Percentiles rank a stretch among this genome's conserved stretches.
phyloP scores from a whole-genome alignment of 1,140 invertebrate genomes.

The Schlechtendalia chinensis region DNA sequence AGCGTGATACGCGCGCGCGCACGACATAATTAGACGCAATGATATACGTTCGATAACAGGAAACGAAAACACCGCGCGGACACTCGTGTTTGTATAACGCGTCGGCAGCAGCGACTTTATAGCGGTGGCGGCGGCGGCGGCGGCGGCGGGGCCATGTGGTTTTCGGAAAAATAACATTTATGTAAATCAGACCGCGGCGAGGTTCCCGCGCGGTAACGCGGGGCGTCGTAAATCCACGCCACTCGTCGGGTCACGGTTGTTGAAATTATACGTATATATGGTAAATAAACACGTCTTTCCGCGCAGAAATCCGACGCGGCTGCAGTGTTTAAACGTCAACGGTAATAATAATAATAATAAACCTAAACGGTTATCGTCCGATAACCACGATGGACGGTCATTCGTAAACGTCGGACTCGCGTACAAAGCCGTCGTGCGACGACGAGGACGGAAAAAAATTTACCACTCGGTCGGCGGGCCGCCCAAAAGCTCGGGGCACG shows the following conservation, averaged over 20 bases:
- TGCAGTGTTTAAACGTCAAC: not conserved
- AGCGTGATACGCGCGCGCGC: not conserved
- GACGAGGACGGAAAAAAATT: no score
- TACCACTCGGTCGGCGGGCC: no score
- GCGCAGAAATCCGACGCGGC: not conserved
- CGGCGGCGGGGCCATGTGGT: slow-evolving; percentile 45
- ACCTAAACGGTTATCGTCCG: not conserved
- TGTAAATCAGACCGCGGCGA: slow-evolving; percentile 39
- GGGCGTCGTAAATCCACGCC: slow-evolving; percentile 19
- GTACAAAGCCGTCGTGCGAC: no score
- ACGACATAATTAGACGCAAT: not conserved
- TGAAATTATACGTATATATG: slow-evolving; percentile 1
- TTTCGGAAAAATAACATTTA: slow-evolving; percentile 35
- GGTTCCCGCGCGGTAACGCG: slow-evolving; percentile 30
- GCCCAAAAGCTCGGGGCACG: no score
- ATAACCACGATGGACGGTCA: no score
- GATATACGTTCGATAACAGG: not conserved
- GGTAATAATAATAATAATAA: not conserved
- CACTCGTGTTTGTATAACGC: slow-evolving; percentile 8
- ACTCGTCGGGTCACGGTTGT: slow-evolving; percentile 32
- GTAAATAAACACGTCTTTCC: slow-evolving; percentile 25
- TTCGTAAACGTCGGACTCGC: no score
- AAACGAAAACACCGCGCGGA: slow-evolving; percentile 17
- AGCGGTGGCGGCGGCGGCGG: no score
- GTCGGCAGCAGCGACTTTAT: not conserved